Evolutionary conservation across 2,888 invertebrate species (phyloP).

Genomic region (Drosophila siamana): DNA sequence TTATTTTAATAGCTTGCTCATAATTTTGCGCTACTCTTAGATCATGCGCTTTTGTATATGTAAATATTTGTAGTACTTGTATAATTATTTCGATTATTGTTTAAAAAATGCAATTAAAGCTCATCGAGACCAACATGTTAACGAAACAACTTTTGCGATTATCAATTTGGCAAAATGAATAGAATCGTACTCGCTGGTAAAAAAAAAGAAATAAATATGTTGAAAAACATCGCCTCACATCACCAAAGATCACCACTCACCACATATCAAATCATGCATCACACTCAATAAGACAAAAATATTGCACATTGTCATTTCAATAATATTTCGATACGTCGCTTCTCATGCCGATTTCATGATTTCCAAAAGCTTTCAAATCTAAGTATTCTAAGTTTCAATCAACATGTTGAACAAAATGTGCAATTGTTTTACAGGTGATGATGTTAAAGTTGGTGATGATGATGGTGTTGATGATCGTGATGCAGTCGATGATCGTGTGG

Average conservation of each 20-base stretch:
- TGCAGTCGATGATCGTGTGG: constrained; percentile 63
- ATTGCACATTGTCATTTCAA: constrained; percentile 47
- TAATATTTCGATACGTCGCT: constrained; percentile 46
- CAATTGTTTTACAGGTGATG: constrained; percentile 76
- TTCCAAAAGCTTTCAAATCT: constrained; percentile 65
- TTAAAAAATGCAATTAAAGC: constrained; percentile 78
- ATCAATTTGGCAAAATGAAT: constrained; percentile 11
- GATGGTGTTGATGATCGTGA: constrained; percentile 44
- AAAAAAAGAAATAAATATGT: neutral
- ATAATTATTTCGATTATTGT: constrained; percentile 41
- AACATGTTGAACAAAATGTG: constrained; percentile 64
- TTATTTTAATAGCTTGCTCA: constrained; percentile 14
- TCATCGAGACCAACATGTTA: constrained; percentile 58
- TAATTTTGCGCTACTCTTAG: constrained; percentile 53
- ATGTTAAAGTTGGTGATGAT: constrained; percentile 69
- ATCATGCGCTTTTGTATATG: constrained; percentile 57
- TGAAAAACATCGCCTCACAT: constrained; percentile 47
- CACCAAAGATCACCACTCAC: constrained; percentile 55
- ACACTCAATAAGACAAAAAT: constrained; percentile 28
- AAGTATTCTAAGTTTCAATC: constrained; percentile 47
- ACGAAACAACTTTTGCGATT: constrained; percentile 15
- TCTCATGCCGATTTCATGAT: constrained; percentile 61
- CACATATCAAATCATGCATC: constrained; percentile 45
- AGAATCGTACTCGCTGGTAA: constrained; percentile 34
- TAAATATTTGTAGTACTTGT: constrained; percentile 19